These are phyloP conservation scores for Morus bassanus DNA, from an alignment of 2,797 vertebrate genomes.

Conservation along the genomic window DNA sequence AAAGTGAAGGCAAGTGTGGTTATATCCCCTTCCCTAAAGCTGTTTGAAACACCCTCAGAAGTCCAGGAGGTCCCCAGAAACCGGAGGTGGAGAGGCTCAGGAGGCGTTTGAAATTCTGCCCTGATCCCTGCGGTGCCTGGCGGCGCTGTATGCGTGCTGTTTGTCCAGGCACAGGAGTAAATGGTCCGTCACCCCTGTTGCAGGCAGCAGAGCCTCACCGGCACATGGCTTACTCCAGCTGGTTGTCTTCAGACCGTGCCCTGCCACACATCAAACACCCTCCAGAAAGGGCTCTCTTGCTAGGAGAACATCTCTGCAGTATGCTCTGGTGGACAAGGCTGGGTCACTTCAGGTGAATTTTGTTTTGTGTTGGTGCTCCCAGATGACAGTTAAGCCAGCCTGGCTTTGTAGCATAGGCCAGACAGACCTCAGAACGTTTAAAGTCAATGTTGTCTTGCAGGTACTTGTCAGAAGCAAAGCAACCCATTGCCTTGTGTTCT, in stretches of 20 bases:
- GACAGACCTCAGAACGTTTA: neutral
- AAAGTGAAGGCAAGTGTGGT: neutral
- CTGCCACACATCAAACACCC: neutral
- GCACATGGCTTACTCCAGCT: neutral
- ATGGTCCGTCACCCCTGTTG: neutral
- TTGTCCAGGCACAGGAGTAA: neutral
- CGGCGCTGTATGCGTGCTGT: rapidly evolving
- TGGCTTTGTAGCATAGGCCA: neutral
- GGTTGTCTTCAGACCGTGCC: neutral
- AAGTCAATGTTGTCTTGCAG: rapidly evolving
- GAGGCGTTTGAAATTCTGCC: neutral
- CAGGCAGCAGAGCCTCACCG: neutral
- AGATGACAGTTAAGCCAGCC: neutral
- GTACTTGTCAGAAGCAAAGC: neutral
- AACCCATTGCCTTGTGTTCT: neutral
- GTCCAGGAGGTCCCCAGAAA: neutral
- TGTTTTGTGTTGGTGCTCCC: neutral
- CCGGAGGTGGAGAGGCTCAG: neutral
- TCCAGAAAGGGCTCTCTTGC: neutral
- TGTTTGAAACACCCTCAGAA: neutral
- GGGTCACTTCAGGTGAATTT: neutral
- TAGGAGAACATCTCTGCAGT: neutral
- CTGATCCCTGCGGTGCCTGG: neutral
- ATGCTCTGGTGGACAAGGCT: neutral
- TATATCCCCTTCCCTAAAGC: neutral